Base-by-base conservation (phyloP, 2,888 invertebrate genomes). In the Antitype chi region DNA sequence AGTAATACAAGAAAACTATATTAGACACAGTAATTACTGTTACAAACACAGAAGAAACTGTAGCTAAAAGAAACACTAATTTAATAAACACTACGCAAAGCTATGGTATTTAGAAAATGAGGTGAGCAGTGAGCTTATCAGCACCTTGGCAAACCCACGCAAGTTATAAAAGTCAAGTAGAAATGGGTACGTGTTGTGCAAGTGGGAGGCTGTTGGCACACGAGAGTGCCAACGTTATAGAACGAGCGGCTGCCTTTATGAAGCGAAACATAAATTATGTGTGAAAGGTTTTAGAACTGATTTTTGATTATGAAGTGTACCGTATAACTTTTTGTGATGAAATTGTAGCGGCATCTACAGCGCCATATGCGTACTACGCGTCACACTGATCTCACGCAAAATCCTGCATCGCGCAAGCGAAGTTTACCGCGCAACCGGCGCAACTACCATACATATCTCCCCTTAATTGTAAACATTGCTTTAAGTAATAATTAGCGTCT, bases 111-210 rank as follows among this genome's bases (percentile, higher is more conserved):
- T 81, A 70, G 7, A 60, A 71, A 82, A 75, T 23, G 32, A 69
- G 83, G 70, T 74, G 43, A 69, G 55, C 52, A 80, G 70, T 74
- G 43, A 69, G 55, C 52, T 71, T 82, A 82, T 82, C 82, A 79
- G 68, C 32, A 47, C 25, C 63, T 55, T 70, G 32, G 57, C 1
- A 20, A 25, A 17, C 82, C 83, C 79, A 82, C 83, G 71, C 71
- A 23, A 71, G 49, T 70, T 52, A 63, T 78, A 71, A 68, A 49
- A 66, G 59, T 63, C 25, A 2, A 53, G 78, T 70, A 43, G 83
- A 82, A 83, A 74, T 82, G 64, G 82, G 83, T 83, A 59, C 79
- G 74, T 83, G 60, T 69, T 69, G 15, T 79, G 49, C 20, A 7
- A 62, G 83, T 74, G 64, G 74, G 81, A 60, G 78, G 59, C 52